These are phyloP conservation scores for Lissocephala sabroskyi DNA, from an alignment of 2,888 invertebrate genomes.

Conservation along the genomic window DNA sequence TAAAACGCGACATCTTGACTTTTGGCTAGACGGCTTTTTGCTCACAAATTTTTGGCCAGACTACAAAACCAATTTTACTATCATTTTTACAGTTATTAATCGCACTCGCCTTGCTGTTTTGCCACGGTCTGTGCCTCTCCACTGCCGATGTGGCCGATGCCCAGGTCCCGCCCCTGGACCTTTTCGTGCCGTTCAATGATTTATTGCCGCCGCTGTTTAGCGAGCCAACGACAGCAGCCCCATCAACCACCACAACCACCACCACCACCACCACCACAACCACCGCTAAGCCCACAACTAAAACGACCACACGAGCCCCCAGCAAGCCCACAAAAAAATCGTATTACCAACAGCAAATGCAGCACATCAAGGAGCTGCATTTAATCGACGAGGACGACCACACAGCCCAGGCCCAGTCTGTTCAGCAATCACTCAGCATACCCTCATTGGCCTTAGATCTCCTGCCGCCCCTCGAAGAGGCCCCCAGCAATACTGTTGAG, in stretches of 20 bases:
- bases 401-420: conserved; percentile 1
- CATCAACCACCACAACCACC: conserved; percentile 9
- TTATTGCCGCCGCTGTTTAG: conserved; percentile 60
- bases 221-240: conserved; percentile 20
- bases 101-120: conserved; percentile 48
- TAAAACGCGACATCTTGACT: too few relatives aligned
- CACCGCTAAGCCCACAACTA: conserved; percentile 8
- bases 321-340: conserved; percentile 47
- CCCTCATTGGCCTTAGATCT: conserved; percentile 36
- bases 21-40: too few relatives aligned
- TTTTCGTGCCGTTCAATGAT: conserved; percentile 64
- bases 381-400: conserved; percentile 19
- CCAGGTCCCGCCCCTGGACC: conserved; percentile 41
- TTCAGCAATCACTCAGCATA: conserved; percentile 9
- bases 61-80: too few relatives aligned
- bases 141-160: conserved; percentile 50
- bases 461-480: conserved; percentile 42
- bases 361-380: conserved; percentile 26
- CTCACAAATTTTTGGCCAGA: too few relatives aligned
- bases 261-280: conserved; percentile 1
- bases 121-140: conserved; percentile 35
- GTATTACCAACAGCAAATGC: conserved; percentile 33
- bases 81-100: conserved; percentile 64
- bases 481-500: conserved; percentile 12
- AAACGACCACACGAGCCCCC: not conserved